phyloP scores from a whole-genome alignment of 2,888 invertebrate genomes.

The Electrophaes corylata region DNA sequence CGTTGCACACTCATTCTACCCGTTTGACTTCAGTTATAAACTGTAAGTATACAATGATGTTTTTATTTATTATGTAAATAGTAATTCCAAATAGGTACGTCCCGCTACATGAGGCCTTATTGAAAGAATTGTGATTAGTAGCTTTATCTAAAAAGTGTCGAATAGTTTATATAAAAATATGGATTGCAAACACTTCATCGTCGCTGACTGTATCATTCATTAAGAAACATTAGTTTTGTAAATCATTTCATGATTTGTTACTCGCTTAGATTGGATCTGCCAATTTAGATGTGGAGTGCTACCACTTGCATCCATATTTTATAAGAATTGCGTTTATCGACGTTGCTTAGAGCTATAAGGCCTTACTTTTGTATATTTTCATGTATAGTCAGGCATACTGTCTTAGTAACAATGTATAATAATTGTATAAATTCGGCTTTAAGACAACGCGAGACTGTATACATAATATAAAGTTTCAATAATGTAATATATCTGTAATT shows the following conservation, averaged over 20 bases:
- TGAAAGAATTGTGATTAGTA: slow-evolving; percentile 31
- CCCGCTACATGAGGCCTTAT: slow-evolving; percentile 47
- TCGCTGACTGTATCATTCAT: slow-evolving; percentile 2
- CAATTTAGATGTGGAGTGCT: slow-evolving; percentile 65
- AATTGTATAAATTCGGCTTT: slow-evolving; percentile 70
- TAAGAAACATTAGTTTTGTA: slow-evolving; percentile 13
- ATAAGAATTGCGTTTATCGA: slow-evolving; percentile 34
- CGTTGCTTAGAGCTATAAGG: slow-evolving; percentile 39
- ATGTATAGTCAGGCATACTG: slow-evolving; percentile 53
- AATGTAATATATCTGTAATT: slow-evolving; percentile 73
- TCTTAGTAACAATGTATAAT: slow-evolving; percentile 61
- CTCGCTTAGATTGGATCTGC: slow-evolving; percentile 65
- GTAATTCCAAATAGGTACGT: slow-evolving; percentile 37
- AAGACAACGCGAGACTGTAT: slow-evolving; percentile 80
- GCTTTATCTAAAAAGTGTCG: slow-evolving; percentile 18
- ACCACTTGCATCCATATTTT: slow-evolving; percentile 29
- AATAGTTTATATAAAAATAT: slow-evolving; percentile 9
- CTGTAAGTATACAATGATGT: slow-evolving; percentile 10
- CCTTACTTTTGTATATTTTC: slow-evolving; percentile 42
- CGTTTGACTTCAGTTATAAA: slow-evolving; percentile 27
- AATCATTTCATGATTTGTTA: slow-evolving; percentile 32
- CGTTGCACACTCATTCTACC: slow-evolving; percentile 31
- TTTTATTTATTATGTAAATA: slow-evolving; percentile 46
- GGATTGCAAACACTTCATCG: slow-evolving; percentile 18
- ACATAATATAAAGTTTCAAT: slow-evolving; percentile 57